These are phyloP conservation scores for Alcedo atthis DNA, from an alignment of 2,797 vertebrate species.

Conservation along the genomic window DNA sequence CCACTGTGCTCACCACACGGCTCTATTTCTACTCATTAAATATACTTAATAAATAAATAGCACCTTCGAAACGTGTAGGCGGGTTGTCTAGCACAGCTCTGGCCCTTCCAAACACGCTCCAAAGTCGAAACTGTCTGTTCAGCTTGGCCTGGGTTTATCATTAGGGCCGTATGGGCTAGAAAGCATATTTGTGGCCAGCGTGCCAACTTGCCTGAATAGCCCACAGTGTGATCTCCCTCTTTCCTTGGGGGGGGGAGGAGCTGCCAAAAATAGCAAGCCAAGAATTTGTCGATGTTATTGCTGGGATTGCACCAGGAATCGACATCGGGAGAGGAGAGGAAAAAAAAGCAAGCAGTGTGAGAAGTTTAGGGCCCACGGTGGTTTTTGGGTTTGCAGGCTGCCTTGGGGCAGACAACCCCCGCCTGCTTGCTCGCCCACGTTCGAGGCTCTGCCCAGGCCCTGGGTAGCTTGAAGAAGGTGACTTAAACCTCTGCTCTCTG, in stretches of 20 bases:
- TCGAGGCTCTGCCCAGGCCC: rapidly evolving
- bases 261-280: conserved; percentile 74
- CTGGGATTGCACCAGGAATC: conserved; percentile 63
- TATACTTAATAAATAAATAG: conserved; percentile 52
- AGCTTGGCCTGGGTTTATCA: conserved; percentile 42
- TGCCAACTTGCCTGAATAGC: conserved; percentile 71
- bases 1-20: neutral
- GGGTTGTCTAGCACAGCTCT: neutral
- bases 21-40: conserved; percentile 47
- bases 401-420: neutral
- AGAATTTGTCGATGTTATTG: conserved; percentile 71
- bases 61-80: conserved; percentile 9
- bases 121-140: conserved; percentile 15
- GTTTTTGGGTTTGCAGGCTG: neutral
- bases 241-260: conserved; percentile 38
- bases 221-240: conserved; percentile 58
- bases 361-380: neutral
- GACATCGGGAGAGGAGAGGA: conserved; percentile 33
- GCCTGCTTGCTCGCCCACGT: rapidly evolving
- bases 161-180: conserved; percentile 25
- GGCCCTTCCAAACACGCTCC: neutral
- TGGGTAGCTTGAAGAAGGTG: rapidly evolving
- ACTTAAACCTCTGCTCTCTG: neutral
- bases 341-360: conserved; percentile 11
- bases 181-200: conserved; percentile 8